Evolutionary conservation across 2,888 invertebrate genomes (phyloP).

Genomic region (Acronicta aceris): DNA sequence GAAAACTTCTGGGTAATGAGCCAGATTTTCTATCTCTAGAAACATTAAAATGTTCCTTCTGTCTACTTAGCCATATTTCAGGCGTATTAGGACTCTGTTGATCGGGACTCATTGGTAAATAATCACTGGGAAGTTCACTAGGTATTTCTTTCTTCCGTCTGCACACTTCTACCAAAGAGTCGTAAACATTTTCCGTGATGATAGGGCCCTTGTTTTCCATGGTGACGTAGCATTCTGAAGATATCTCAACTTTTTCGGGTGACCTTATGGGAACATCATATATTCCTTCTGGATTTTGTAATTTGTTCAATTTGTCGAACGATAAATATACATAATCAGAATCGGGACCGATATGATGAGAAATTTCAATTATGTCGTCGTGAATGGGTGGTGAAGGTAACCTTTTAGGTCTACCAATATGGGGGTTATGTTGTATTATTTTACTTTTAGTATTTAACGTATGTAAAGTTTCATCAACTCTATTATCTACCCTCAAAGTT

Average conservation of each 20-base stretch:
- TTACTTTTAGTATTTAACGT: constrained; percentile 74
- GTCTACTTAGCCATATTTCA: constrained; percentile 92
- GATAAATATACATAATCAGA: constrained; percentile 87
- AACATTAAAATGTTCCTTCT: constrained; percentile 91
- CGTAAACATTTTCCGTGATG: constrained; percentile 76
- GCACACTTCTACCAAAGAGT: constrained; percentile 80
- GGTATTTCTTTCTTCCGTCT: constrained; percentile 77
- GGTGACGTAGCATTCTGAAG: constrained; percentile 76
- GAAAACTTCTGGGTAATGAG: constrained; percentile 94
- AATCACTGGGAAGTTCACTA: constrained; percentile 70
- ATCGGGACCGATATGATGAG: constrained; percentile 77
- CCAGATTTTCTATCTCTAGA: constrained; percentile 92
- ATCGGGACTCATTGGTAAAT: constrained; percentile 82
- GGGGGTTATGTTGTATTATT: constrained; percentile 72
- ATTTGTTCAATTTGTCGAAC: constrained; percentile 77
- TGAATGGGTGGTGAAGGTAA: constrained; percentile 76
- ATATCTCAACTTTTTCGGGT: constrained; percentile 71
- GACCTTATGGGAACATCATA: constrained; percentile 83
- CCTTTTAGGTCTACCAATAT: constrained; percentile 71
- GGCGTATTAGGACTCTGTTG: constrained; percentile 90
- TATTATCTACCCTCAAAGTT: constrained; percentile 85
- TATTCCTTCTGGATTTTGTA: constrained; percentile 75
- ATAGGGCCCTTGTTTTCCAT: constrained; percentile 75
- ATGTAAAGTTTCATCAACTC: constrained; percentile 71
- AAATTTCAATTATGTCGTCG: constrained; percentile 55